Conservation (phyloP, 1,140 invertebrate genomes). For the Diorhabda carinulata region DNA sequence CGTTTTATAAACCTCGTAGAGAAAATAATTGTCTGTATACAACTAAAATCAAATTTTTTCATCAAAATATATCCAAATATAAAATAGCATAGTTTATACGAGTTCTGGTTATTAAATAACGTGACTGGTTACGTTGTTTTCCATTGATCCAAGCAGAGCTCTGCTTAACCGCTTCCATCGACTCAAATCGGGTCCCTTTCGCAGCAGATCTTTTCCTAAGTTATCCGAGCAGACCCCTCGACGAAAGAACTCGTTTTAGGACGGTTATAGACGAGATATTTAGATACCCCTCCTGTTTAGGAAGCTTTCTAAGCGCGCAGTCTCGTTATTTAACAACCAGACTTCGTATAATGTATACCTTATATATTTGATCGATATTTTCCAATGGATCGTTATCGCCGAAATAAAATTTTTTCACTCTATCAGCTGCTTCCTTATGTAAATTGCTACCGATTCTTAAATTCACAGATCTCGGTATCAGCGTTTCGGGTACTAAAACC, state of each 20-base stretch:
- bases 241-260: no score
- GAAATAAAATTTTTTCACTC: conserved; percentile 54
- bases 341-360: conserved; percentile 23
- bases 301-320: no score
- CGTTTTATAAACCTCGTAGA: conserved; percentile 24
- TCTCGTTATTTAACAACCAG: no score
- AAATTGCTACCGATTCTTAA: conserved; percentile 48
- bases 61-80: neutral
- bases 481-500: conserved; percentile 24
- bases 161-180: no score
- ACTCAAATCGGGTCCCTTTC: no score
- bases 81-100: neutral
- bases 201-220: no score
- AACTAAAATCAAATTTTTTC: conserved; percentile 23
- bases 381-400: conserved; percentile 46
- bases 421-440: conserved; percentile 47
- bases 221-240: no score
- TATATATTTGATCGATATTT: conserved; percentile 33
- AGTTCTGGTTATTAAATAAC: neutral
- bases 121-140: neutral
- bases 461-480: conserved; percentile 47
- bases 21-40: conserved; percentile 30
- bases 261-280: no score
- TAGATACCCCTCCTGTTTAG: no score
- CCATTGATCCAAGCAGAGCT: no score